Conservation (phyloP, 2,797 vertebrate genomes). For the Epinephelus awoara region DNA sequence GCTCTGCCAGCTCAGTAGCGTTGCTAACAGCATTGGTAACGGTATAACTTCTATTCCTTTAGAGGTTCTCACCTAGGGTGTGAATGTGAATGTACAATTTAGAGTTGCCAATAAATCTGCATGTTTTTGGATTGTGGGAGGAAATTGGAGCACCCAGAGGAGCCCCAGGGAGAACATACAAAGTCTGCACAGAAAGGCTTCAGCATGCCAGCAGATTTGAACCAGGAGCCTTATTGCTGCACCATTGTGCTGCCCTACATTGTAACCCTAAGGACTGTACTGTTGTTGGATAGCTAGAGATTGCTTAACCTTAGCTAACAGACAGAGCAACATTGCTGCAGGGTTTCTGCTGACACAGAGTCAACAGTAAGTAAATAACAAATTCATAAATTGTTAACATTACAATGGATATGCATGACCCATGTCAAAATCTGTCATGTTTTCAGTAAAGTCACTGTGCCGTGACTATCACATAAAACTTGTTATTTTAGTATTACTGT, state of each 20-base stretch:
- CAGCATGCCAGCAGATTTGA: background rate
- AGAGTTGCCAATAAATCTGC: background rate
- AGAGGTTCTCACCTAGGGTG: background rate
- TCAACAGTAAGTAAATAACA: background rate
- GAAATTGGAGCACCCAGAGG: background rate
- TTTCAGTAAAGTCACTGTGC: too few relatives aligned
- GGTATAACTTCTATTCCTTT: background rate
- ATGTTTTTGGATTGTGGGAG: background rate
- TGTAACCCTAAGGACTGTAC: too few relatives aligned
- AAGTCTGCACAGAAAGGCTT: background rate
- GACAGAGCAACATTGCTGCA: background rate
- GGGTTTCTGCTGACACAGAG: background rate
- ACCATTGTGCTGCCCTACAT: too few relatives aligned
- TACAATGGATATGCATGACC: background rate
- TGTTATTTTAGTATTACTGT: too few relatives aligned
- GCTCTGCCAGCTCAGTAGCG: background rate
- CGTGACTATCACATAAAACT: too few relatives aligned
- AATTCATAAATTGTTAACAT: background rate
- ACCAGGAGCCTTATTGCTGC: background rate
- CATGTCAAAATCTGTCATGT: too few relatives aligned
- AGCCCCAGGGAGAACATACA: background rate
- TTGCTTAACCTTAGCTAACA: background rate
- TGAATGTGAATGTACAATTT: background rate
- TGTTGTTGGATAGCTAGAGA: too few relatives aligned
- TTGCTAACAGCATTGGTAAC: background rate